Conservation (phyloP, 2,888 invertebrate genomes). For the Xylocampa areola region DNA sequence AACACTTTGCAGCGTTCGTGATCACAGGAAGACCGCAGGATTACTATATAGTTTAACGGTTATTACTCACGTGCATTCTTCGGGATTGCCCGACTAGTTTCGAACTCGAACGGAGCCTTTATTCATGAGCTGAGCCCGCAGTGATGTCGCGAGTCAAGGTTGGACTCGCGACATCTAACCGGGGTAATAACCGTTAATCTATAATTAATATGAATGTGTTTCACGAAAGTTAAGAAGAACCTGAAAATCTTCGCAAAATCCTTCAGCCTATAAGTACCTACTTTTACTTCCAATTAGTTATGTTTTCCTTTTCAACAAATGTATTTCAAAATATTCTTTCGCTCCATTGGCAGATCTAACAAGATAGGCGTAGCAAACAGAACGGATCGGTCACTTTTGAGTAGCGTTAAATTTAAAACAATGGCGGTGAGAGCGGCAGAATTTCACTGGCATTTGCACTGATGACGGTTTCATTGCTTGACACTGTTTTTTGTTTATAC, state of each 20-base stretch:
- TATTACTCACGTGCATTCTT: too few species aligned
- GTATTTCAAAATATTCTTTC: slow-evolving; percentile 38
- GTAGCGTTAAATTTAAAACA: slow-evolving; percentile 60
- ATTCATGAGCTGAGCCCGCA: too few species aligned
- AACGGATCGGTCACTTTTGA: slow-evolving; percentile 62
- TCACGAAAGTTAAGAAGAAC: not conserved
- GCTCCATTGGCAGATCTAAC: slow-evolving; percentile 35
- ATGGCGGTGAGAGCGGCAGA: slow-evolving; percentile 56
- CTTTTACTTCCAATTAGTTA: slow-evolving; percentile 18
- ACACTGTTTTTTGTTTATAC: slow-evolving; percentile 26
- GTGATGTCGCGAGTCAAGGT: too few species aligned
- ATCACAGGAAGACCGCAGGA: too few species aligned
- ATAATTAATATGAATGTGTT: too few species aligned
- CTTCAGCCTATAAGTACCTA: not conserved
- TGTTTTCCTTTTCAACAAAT: slow-evolving; percentile 11
- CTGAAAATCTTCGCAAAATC: not conserved
- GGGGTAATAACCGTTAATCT: too few species aligned
- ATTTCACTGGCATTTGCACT: slow-evolving; percentile 47
- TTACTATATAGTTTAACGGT: too few species aligned
- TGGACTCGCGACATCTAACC: too few species aligned
- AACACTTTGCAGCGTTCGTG: too few species aligned
- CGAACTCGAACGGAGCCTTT: too few species aligned
- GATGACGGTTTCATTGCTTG: slow-evolving; percentile 26
- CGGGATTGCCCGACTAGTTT: too few species aligned
- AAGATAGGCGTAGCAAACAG: slow-evolving; percentile 57